phyloP scores from a whole-genome alignment of 1,140 invertebrate genomes.

The Pogonognathellus flavescens region DNA sequence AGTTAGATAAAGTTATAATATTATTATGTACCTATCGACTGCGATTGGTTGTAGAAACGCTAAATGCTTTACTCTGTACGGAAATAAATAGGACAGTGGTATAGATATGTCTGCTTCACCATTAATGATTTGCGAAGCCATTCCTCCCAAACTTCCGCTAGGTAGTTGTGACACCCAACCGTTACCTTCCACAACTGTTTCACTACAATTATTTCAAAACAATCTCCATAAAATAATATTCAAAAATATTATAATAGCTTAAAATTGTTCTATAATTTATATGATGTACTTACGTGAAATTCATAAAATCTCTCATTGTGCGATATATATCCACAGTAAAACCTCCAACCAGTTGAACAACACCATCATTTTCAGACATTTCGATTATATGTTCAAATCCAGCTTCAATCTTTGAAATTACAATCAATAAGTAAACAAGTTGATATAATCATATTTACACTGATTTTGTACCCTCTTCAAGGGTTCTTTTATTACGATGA shows the following conservation, averaged over 20 bases:
- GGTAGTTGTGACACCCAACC: background rate
- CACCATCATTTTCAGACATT: background rate
- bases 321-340: conserved; percentile 20
- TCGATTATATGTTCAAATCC: background rate
- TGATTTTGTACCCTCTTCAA: too few species aligned
- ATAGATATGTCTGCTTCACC: conserved; percentile 18
- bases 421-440: too few species aligned
- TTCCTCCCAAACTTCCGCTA: conserved; percentile 1
- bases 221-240: background rate
- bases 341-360: background rate
- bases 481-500: background rate
- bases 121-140: background rate
- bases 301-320: background rate
- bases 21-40: background rate
- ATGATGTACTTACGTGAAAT: conserved; percentile 13
- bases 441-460: too few species aligned
- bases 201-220: background rate
- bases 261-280: background rate
- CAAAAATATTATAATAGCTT: background rate
- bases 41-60: conserved; percentile 6
- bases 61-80: background rate
- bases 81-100: background rate
- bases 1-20: too few species aligned
- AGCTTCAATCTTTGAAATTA: background rate
- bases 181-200: background rate